Conservation (phyloP, 2,113 vertebrate species). For the Rhabdornis inornatus region DNA sequence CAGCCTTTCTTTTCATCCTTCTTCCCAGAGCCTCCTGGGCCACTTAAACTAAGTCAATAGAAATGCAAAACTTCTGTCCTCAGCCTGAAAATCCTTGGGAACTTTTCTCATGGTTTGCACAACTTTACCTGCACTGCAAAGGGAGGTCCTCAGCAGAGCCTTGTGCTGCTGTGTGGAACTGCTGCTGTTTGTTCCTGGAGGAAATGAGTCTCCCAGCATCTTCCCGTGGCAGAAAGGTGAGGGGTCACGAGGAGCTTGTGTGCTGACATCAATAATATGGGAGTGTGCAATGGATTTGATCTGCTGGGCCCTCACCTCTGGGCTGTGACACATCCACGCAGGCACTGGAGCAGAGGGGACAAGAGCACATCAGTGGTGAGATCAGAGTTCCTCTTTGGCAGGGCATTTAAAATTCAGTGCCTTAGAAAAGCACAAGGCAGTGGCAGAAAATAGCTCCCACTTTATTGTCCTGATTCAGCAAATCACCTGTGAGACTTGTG, state of each 20-base stretch:
- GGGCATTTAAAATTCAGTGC: background rate
- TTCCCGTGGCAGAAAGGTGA: constrained; percentile 44
- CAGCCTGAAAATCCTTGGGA: background rate
- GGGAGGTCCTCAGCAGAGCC: background rate
- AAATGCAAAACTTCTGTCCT: background rate
- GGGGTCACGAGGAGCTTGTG: constrained; percentile 7
- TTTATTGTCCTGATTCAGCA: background rate
- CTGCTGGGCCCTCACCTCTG: background rate
- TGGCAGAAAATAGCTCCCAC: background rate
- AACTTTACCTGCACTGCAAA: background rate
- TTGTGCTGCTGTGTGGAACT: background rate
- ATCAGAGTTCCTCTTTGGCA: background rate
- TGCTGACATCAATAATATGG: background rate
- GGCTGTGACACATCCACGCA: background rate
- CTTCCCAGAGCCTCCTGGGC: background rate
- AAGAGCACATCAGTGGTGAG: fast-evolving
- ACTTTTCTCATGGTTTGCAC: background rate
- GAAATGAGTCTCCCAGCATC: background rate
- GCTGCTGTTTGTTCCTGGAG: background rate
- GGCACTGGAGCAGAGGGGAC: background rate
- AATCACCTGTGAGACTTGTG: background rate
- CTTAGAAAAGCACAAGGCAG: background rate
- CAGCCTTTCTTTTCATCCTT: background rate
- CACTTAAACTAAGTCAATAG: background rate
- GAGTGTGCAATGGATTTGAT: background rate